Evolutionary conservation across 2,113 vertebrate genomes (phyloP), one percentile per base, ranked within the genome.

Genomic region (Sapajus apella): DNA sequence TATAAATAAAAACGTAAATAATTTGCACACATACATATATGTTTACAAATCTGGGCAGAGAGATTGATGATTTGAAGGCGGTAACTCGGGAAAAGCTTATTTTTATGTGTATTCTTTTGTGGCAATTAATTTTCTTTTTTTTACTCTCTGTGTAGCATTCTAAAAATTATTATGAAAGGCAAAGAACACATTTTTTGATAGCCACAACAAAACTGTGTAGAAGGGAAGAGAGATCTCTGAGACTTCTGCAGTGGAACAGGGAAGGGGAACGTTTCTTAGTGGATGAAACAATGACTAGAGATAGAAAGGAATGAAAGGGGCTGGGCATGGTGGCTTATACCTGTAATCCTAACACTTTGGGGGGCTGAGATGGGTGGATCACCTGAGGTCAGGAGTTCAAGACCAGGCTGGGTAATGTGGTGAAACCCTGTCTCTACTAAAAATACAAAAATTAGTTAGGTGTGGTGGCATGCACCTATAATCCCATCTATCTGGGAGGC

Each of bases 141-240:
- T 52, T 25, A 64, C 10, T 27, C 1, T 84, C 81, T 76, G 21
- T 68, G 23, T 27, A 72, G 25, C 64, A 76, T 7, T 50, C 73
- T 77, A 37, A 92, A 56, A 89, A 64, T 79, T 27, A 52, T 37
- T 66, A 72, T 47, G 75, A 91, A 93, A 93, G 40, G 12, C 8
- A 75, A 68, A 75, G 30, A 32, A 92, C 66, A 85, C 7, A 45
- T 27, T 27, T 14, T 68, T 75, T 61, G 56, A 64, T 86, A 90
- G 83, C 16, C 52, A 47, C 13, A 83, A 50, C 4, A 52, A 61
- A 84, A 66, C 43, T 32, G 16, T 56, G 32, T 2, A 58, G 27
- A 82, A 66, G 23, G 9, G 17, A 76, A 50, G 4, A 27, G 12
- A 30, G 20, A 2, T 30, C 23, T 77, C 43, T 89, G 64, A 82